These are phyloP conservation scores for Diadegma fenestrale DNA, from an alignment of 2,888 invertebrate genomes.

Conservation along the genomic window DNA sequence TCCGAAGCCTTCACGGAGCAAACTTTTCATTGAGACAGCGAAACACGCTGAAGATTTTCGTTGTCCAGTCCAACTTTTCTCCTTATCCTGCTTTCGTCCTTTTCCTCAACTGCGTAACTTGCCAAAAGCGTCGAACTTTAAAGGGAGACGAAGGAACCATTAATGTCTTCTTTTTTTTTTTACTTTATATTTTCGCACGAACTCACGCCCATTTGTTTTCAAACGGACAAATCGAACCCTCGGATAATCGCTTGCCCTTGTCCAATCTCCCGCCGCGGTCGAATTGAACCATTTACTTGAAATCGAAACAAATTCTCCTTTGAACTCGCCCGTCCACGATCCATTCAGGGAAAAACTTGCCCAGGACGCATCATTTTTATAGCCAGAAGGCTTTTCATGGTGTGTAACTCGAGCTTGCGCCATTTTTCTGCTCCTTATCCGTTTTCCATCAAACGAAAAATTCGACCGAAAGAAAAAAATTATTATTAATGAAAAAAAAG, in stretches of 20 bases:
- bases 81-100: background rate
- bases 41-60: constrained; percentile 13
- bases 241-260: background rate
- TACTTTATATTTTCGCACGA: background rate
- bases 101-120: background rate
- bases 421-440: background rate
- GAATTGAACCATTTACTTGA: constrained; percentile 3
- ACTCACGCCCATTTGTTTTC: background rate
- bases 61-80: constrained; percentile 28
- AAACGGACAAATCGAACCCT: constrained; percentile 17
- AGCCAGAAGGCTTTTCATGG: constrained; percentile 33
- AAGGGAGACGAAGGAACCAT: background rate
- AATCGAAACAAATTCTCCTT: constrained; percentile 20
- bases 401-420: background rate
- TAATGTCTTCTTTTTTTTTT: background rate
- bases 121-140: background rate
- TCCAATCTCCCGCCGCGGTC: background rate
- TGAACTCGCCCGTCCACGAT: constrained; percentile 21
- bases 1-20: background rate
- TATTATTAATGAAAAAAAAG: background rate
- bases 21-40: constrained; percentile 19
- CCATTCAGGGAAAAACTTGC: background rate
- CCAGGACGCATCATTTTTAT: constrained; percentile 39
- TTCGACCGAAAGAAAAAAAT: background rate
- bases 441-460: background rate